Evolutionary conservation across 2,888 invertebrate species (phyloP), one percentile per base, ranked within the genome.

Genomic region (Polymixis lichenea): DNA sequence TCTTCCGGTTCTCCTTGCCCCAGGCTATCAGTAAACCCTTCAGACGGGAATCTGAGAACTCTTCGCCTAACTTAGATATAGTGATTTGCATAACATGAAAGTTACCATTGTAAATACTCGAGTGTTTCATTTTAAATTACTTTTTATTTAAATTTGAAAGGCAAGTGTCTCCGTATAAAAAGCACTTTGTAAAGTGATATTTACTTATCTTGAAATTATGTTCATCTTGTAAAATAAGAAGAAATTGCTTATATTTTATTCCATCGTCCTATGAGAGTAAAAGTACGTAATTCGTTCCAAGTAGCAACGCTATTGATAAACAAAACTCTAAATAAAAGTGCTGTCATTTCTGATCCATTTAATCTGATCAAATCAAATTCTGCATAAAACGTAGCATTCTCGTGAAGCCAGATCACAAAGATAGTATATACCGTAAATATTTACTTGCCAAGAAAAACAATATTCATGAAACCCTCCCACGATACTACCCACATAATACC

Each of bases 11-110:
- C 32, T 62, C 49, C 62, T 75, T 69, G 77, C 81, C 71, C 61
- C 17, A 70, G 78, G 83, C 78, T 81, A 81, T 83, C 84, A 82
- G 80, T 83, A 76, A 83, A 78, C 82, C 79, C 80, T 86, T 86
- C 79, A 87, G 78, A 84, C 69, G 77, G 60, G 73, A 77, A 86
- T 81, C 84, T 71, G 73, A 81, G 72, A 75, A 79, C 79, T 84
- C 75, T 85, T 83, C 70, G 77, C 68, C 72, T 74, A 88, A 90
- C 85, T 90, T 89, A 88, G 84, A 86, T 83, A 85, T 82, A 78
- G 60, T 80, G 72, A 87, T 89, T 89, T 89, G 87, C 86, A 90
- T 90, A 84, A 74, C 72, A 82, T 53, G 66, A 88, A 82, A 82
- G 78, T 83, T 82, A 73, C 68, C 58, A 72, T 72, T 69, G 72